These are phyloP conservation scores for Silurus asotus DNA, from an alignment of 2,113 vertebrate genomes.

Conservation along the genomic window DNA sequence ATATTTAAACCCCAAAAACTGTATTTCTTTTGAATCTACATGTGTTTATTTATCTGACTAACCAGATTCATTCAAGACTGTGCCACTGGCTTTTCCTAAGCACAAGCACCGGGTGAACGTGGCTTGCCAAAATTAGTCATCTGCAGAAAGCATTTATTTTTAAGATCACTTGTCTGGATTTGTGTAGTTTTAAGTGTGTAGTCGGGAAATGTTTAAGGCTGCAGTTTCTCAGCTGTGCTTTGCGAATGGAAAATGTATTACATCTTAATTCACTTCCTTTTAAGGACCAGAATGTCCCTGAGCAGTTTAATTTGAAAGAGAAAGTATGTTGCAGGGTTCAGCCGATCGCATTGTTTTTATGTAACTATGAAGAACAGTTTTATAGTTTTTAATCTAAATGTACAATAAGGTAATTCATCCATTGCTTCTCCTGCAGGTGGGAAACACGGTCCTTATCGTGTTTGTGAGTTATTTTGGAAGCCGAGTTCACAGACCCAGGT, in stretches of 20 bases:
- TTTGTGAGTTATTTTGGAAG: constrained; percentile 93
- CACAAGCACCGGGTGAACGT: background rate
- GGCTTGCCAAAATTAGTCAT: background rate
- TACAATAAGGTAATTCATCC: background rate
- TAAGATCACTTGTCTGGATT: too few relatives aligned
- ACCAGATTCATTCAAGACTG: background rate
- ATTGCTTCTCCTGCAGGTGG: constrained; percentile 78
- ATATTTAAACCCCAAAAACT: background rate
- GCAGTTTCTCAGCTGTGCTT: background rate
- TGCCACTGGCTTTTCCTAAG: background rate
- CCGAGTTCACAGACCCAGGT: constrained; percentile 84
- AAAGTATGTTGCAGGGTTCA: background rate
- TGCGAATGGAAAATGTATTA: background rate
- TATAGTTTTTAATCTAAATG: background rate
- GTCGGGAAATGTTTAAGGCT: background rate
- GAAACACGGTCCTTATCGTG: constrained; percentile 87
- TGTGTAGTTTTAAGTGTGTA: background rate
- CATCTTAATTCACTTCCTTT: background rate
- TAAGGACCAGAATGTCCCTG: background rate
- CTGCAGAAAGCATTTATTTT: background rate
- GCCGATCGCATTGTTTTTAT: background rate
- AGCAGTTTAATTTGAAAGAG: background rate
- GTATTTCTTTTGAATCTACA: background rate
- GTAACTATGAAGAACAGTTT: background rate
- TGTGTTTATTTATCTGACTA: too few relatives aligned